Conservation (phyloP, 2,888 invertebrate genomes). For the Aleiodes alternator region DNA sequence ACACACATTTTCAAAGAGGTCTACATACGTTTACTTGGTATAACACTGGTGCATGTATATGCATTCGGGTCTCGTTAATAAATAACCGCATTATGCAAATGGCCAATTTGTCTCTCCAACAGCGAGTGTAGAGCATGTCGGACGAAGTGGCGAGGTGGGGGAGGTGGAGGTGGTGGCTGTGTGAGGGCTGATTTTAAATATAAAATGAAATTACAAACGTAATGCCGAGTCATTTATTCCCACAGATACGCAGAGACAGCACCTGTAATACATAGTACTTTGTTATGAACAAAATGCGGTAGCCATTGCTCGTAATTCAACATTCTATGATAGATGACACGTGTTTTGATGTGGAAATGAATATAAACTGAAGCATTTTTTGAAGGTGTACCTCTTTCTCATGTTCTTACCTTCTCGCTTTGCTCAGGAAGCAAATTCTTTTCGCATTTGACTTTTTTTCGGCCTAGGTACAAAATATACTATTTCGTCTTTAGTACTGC, state of each 20-base stretch:
- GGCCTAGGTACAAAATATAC: too few species aligned
- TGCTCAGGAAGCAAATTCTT: too few species aligned
- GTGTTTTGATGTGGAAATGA: constrained; percentile 40
- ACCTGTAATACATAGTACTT: constrained; percentile 55
- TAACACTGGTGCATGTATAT: constrained; percentile 42
- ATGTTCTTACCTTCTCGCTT: too few species aligned
- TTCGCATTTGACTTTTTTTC: too few species aligned
- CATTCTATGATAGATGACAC: constrained; percentile 68
- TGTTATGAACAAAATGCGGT: constrained; percentile 52
- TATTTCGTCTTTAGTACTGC: too few species aligned
- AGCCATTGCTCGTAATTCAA: constrained; percentile 62
- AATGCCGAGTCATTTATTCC: constrained; percentile 68
- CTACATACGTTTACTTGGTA: constrained; percentile 10
- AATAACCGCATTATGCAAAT: constrained; percentile 72
- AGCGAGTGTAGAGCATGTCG: constrained; percentile 50
- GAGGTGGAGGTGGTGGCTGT: constrained; percentile 38
- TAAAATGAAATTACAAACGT: constrained; percentile 71
- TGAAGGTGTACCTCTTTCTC: too few species aligned
- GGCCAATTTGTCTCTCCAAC: constrained; percentile 68
- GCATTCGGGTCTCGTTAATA: constrained; percentile 64
- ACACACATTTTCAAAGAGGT: constrained; percentile 9
- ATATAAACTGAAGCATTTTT: too few species aligned
- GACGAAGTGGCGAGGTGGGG: constrained; percentile 40
- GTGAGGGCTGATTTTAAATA: constrained; percentile 66
- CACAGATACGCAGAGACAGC: constrained; percentile 55